Base-by-base conservation (phyloP, 2,113 vertebrate genomes). In the Condylura cristata region DNA sequence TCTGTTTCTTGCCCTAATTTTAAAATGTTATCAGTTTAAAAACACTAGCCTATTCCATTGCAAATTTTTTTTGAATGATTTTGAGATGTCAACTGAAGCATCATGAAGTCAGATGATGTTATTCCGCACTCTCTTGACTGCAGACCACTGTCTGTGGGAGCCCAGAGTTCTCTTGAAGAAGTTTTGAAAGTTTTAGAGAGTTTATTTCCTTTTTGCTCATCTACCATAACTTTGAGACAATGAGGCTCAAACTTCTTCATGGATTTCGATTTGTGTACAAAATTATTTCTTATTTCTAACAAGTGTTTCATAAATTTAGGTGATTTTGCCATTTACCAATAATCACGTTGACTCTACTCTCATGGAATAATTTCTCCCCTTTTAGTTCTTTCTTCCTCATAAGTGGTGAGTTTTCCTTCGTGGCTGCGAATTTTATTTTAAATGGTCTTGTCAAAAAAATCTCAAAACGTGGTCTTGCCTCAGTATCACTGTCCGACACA, bases 1-100 rank as follows among this genome's bases (percentile, higher is more conserved):
- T 44, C 85, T 24, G 34, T 76, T 78, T 91, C 63, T 70, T 9
- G 41, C 20, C 18, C 17, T 78, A 1, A 60, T 58, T 82, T 93
- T 53, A 75, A 94, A 91, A 86, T 86, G 8, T 72, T 56, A 84
- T 75, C 39, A 84, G 32, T 93, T 91, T 75, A 48, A 66, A 91
- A 92, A 9, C 18, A 53, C 56, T 86, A 26, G 86, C 34, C 2
- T 58, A 72, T 90, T 32, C 18, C 22, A 41, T 89, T n/a, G n/a
- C n/a, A n/a, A n/a, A n/a, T n/a, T n/a, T n/a, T n/a, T n/a, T n/a
- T n/a, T n/a, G n/a, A n/a, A n/a, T n/a, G n/a, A n/a, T n/a, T n/a
- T n/a, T n/a, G n/a, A n/a, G n/a, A 9, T 41, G 17, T 32, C 17
- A 26, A 3, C 17, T 53, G n/a, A 28, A n/a, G n/a, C 8, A 5